Conservation (phyloP, 2,113 vertebrate species). For the Rallus limicola region DNA sequence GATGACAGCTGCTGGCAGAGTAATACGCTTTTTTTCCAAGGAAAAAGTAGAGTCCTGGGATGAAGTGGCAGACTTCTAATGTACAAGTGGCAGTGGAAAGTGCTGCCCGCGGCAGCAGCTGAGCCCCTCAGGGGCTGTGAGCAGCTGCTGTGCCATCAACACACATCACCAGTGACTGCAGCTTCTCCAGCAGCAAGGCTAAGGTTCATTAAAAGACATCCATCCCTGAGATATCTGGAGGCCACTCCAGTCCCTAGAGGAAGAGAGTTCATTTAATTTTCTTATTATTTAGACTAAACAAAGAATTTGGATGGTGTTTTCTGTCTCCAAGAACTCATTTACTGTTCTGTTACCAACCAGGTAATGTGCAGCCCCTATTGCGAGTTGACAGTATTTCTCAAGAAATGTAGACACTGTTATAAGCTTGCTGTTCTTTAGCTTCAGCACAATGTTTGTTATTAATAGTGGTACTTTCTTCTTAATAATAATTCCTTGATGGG, state of each 20-base stretch:
- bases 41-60: background rate
- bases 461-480: background rate
- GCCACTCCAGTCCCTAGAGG: background rate
- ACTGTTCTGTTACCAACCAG: accelerated
- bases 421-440: background rate
- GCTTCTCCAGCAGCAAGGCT: background rate
- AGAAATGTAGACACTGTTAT: background rate
- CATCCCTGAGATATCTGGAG: background rate
- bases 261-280: background rate
- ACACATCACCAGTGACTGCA: background rate
- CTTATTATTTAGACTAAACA: background rate
- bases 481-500: background rate
- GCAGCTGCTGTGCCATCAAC: accelerated
- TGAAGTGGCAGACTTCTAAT: background rate
- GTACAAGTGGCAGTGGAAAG: background rate
- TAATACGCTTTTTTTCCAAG: background rate
- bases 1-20: background rate
- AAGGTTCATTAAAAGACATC: background rate
- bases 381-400: background rate
- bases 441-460: background rate
- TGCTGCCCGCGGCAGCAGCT: accelerated
- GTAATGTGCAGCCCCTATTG: background rate
- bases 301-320: background rate
- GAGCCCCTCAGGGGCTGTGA: accelerated
- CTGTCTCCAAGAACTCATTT: background rate